These are phyloP conservation scores for Pedionomus torquatus DNA, from an alignment of 2,113 vertebrate species.

Conservation along the genomic window DNA sequence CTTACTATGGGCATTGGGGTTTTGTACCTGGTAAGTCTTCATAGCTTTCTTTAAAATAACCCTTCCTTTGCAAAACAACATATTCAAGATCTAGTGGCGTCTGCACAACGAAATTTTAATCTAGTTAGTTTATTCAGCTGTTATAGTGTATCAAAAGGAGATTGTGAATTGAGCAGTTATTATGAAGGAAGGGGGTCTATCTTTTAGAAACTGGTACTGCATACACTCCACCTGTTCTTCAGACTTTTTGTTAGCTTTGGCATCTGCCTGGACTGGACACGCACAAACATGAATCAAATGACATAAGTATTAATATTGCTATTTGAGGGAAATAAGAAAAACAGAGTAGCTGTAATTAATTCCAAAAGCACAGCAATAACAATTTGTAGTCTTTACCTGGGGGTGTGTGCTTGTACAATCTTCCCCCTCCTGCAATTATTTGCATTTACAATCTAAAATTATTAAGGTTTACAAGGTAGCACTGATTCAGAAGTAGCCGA, in stretches of 20 bases:
- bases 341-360: neutral
- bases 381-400: neutral
- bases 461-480: neutral
- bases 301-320: neutral
- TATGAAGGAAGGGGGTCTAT: neutral
- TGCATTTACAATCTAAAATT: neutral
- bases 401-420: neutral
- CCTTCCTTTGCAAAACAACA: neutral
- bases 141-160: neutral
- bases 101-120: neutral
- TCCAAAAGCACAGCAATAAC: neutral
- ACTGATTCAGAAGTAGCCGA: neutral
- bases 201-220: neutral
- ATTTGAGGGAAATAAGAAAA: neutral
- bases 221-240: neutral
- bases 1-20: neutral
- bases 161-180: neutral
- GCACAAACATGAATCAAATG: neutral
- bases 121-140: neutral
- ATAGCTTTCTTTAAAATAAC: slow-evolving; percentile 9
- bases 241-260: neutral
- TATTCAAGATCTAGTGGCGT: neutral
- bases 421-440: neutral
- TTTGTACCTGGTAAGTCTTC: neutral
- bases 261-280: neutral